These are phyloP conservation scores for Agrochola litura DNA, from an alignment of 2,888 invertebrate genomes.

Conservation along the genomic window DNA sequence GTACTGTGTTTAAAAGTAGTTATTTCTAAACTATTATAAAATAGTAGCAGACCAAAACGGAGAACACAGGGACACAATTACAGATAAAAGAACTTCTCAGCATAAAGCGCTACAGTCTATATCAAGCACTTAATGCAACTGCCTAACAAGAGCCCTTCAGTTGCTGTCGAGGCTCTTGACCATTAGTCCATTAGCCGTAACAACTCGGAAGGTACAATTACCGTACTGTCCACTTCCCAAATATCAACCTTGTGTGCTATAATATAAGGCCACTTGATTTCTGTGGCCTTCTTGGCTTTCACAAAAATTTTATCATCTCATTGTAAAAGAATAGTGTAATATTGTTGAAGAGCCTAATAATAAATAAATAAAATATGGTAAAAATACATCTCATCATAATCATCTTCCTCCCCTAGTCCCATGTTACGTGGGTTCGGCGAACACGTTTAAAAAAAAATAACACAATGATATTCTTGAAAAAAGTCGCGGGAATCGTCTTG, in stretches of 20 bases:
- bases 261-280: background rate
- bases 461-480: background rate
- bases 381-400: background rate
- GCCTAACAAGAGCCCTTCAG: conserved; percentile 32
- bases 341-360: no score
- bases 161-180: conserved; percentile 5
- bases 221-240: conserved; percentile 7
- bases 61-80: background rate
- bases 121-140: conserved; percentile 22
- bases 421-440: no score
- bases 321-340: no score
- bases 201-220: conserved; percentile 2
- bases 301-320: background rate
- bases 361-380: background rate
- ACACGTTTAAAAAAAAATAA: no score
- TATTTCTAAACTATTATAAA: background rate
- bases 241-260: background rate
- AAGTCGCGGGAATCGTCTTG: background rate
- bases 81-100: background rate
- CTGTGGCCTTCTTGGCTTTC: background rate
- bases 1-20: background rate
- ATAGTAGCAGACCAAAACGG: background rate
- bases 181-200: conserved; percentile 39
- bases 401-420: no score
- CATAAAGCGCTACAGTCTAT: background rate